Evolutionary conservation across 1,140 invertebrate genomes (phyloP), one percentile per base, ranked within the genome.

Genomic region (Propsilocerus akamusi): DNA sequence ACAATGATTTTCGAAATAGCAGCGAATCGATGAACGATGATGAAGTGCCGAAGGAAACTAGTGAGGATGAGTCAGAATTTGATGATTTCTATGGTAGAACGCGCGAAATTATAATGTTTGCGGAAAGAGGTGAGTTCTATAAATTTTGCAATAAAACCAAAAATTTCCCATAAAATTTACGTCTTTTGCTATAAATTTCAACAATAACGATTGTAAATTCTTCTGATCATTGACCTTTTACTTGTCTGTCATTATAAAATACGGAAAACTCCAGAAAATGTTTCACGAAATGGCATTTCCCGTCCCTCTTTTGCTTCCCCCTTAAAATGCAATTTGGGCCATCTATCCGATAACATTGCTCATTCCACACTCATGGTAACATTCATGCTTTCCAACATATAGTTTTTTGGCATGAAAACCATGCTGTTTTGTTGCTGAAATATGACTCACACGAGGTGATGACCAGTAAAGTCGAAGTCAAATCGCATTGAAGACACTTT

Each of bases 21-120:
- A 56, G 55, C 49, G 54, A 51, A 23, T 47, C 26, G 24, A 50
- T 47, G 26, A 52, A 37, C 30, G 59, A 61, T 41, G 65, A 68
- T 37, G 52, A 56, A 10, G 34, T 30, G 11, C 25, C 32, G 37
- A 25, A 47, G 25, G 28, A 49, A 41, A 41, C 25, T 34, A 53
- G 53, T 23, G 46, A 49, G 23, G 58, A 63, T 11, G 68, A 68
- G 34, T 67, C 72, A 26, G 72, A 72, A 50, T 65, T 71, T 12
- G 81, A 85, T 57, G 81, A 84, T 56, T 84, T 81, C 59, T 83
- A 81, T 63, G 83, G 78, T 10, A 76, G 76, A 52, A 85, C 83
- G 5, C 81, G 81, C 23, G 83, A 86, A 65, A 84, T 87, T 56
- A 85, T 86, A 55, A 78, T 80, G 11, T 87, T 87, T 60, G 81